Evolutionary conservation across 1,140 invertebrate species (phyloP).

Genomic region (Calosoma granatense): DNA sequence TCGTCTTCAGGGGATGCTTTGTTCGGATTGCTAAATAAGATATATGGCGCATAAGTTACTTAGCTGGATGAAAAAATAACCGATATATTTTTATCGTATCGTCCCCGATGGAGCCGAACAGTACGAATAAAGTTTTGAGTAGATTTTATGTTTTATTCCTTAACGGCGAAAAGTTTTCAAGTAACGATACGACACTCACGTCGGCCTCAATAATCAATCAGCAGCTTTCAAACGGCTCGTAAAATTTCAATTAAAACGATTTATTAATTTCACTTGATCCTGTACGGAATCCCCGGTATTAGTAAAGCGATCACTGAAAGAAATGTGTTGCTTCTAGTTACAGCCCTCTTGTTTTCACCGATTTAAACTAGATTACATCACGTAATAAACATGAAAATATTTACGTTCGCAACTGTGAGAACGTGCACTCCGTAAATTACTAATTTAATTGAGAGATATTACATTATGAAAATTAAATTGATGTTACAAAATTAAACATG

Average conservation of each 20-base stretch:
- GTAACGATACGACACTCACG: conserved; percentile 1
- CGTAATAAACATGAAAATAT: too few relatives aligned
- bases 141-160: neutral
- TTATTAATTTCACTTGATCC: conserved; percentile 8
- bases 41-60: neutral
- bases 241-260: conserved; percentile 8
- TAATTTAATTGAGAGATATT: too few relatives aligned
- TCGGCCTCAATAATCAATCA: conserved; percentile 4
- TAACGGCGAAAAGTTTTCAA: neutral
- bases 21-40: neutral
- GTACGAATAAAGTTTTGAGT: neutral
- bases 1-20: neutral
- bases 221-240: conserved; percentile 4
- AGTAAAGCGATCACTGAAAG: neutral
- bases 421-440: too few relatives aligned
- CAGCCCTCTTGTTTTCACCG: too few relatives aligned
- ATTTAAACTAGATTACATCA: too few relatives aligned
- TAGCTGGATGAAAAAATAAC: neutral
- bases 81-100: neutral
- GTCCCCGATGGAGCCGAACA: neutral
- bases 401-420: too few relatives aligned
- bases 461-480: too few relatives aligned
- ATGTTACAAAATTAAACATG: too few relatives aligned
- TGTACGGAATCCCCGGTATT: neutral
- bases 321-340: too few relatives aligned